A percentile compares a stretch with the other conserved stretches of the same genome.
Conservation (phyloP, 2,888 invertebrate species). For the Adelognathus sp. region DNA sequence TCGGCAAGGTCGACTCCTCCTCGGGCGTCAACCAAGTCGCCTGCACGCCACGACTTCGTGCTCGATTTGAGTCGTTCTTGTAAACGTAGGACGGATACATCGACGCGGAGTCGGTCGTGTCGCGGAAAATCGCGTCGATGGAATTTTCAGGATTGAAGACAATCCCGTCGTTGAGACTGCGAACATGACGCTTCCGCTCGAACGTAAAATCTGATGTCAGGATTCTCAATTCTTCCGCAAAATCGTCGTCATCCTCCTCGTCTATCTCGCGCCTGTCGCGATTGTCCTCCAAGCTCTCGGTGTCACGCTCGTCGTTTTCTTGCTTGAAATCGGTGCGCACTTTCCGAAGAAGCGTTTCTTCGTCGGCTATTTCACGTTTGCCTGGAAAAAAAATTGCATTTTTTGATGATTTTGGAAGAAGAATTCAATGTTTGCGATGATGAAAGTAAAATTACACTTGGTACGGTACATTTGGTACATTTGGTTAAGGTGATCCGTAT, state of each 20-base stretch:
- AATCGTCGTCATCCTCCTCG: constrained; percentile 74
- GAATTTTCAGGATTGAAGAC: neutral
- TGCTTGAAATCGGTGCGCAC: constrained; percentile 49
- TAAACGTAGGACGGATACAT: constrained; percentile 4
- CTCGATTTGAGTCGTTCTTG: constrained; percentile 28
- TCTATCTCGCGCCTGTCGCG: constrained; percentile 69
- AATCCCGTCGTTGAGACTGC: constrained; percentile 2
- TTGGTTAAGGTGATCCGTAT: too few relatives aligned
- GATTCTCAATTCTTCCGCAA: constrained; percentile 65
- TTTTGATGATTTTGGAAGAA: neutral
- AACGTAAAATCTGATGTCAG: constrained; percentile 47
- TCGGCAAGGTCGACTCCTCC: neutral
- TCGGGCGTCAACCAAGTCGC: neutral
- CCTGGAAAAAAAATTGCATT: constrained; percentile 55
- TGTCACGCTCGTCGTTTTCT: constrained; percentile 50
- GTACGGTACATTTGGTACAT: too few relatives aligned
- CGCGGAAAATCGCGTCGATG: neutral
- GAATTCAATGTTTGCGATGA: neutral
- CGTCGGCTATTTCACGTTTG: constrained; percentile 68
- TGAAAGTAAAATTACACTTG: neutral
- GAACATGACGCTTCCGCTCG: constrained; percentile 18
- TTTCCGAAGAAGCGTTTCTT: constrained; percentile 51
- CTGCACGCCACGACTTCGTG: constrained; percentile 19
- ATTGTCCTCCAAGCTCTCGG: constrained; percentile 61
- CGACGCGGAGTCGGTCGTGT: neutral